phyloP scores from a whole-genome alignment of 2,113 vertebrate genomes.

The Laticauda colubrina region DNA sequence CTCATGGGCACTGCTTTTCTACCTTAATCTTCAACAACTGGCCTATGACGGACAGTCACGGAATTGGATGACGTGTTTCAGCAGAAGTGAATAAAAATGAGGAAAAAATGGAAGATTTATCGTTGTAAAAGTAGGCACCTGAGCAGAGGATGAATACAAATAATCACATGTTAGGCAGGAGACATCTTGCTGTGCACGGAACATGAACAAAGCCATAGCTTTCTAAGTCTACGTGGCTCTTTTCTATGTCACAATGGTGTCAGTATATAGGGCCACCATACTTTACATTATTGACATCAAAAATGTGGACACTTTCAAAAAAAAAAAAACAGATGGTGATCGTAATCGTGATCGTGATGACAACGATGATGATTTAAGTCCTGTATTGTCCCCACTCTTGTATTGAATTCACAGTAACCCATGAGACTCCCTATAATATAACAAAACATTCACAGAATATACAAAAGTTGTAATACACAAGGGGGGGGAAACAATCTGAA shows the following conservation, averaged over 20 bases:
- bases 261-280: neutral
- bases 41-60: slow-evolving; percentile 4
- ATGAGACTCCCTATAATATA: neutral
- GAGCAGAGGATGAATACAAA: neutral
- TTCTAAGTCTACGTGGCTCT: neutral
- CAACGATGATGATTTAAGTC: neutral
- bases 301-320: neutral
- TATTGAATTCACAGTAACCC: neutral
- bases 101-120: neutral
- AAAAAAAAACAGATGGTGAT: neutral
- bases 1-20: neutral
- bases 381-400: neutral
- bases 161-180: neutral
- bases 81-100: slow-evolving; percentile 1
- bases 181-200: neutral
- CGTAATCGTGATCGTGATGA: neutral
- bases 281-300: neutral
- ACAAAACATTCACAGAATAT: neutral
- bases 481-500: rapidly evolving
- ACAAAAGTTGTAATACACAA: neutral
- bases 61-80: slow-evolving; percentile 15
- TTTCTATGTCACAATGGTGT: neutral
- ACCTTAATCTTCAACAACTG: neutral
- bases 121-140: neutral
- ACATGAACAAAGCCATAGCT: neutral